A percentile compares a stretch with the other conserved stretches of the same genome.
Conservation (phyloP, 2,113 vertebrate genomes). For the Rattus norvegicus region GRCr8 NC_086039.1:119055501-119056000, state of each 20-base stretch:
- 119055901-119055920: constrained; percentile 4
- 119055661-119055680: neutral
- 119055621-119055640: constrained; percentile 5
- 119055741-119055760: neutral
- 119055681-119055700: neutral
- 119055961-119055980: neutral
- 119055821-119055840: neutral
- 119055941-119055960: neutral
- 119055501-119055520: neutral
- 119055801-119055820: constrained; percentile 10
- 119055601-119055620: neutral
- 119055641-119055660: neutral
- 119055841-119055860: constrained; percentile 60
- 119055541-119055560: neutral
- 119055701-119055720: neutral
- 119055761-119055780: neutral
- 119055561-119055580: neutral
- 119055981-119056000: constrained; percentile 6
- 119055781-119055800: neutral
- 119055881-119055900: constrained; percentile 39
- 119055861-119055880: neutral
- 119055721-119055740: constrained; percentile 3
- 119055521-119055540: neutral
- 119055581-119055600: neutral
- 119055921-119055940: neutral